phyloP scores from a whole-genome alignment of 2,888 invertebrate genomes.

The Octonoba sinensis region DNA sequence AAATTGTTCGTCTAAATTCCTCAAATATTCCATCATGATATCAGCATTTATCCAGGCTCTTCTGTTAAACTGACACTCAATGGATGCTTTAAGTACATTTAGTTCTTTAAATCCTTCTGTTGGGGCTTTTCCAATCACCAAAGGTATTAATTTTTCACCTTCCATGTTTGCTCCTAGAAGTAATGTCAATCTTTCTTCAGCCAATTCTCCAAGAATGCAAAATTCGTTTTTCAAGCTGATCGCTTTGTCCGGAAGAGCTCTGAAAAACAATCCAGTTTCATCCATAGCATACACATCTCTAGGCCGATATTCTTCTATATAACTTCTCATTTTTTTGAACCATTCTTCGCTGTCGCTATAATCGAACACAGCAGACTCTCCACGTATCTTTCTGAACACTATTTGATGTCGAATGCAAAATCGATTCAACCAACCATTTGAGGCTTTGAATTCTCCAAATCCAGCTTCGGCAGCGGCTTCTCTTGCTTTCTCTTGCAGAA shows the following conservation, averaged over 20 bases:
- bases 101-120: neutral
- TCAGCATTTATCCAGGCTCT: neutral
- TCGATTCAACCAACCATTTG: conserved; percentile 12
- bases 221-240: neutral
- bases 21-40: conserved; percentile 8
- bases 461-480: neutral
- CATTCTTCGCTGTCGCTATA: neutral
- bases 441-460: conserved; percentile 7
- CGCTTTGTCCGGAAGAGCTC: conserved; percentile 1
- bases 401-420: neutral
- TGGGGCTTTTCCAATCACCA: conserved; percentile 1
- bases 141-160: conserved; percentile 5
- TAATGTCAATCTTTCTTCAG: neutral
- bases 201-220: conserved; percentile 1
- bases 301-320: neutral
- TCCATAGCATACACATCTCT: neutral
- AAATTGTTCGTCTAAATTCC: neutral
- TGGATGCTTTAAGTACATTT: neutral
- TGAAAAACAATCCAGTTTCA: conserved; percentile 7
- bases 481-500: conserved; percentile 8
- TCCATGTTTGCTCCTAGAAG: neutral
- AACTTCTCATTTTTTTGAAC: neutral
- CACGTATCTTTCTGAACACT: neutral
- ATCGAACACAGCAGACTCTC: conserved; percentile 3
- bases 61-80: conserved; percentile 1